Percentiles rank a stretch among this genome's conserved stretches.
phyloP scores from a whole-genome alignment of 2,888 invertebrate species.

The Drosophila rubida region DNA sequence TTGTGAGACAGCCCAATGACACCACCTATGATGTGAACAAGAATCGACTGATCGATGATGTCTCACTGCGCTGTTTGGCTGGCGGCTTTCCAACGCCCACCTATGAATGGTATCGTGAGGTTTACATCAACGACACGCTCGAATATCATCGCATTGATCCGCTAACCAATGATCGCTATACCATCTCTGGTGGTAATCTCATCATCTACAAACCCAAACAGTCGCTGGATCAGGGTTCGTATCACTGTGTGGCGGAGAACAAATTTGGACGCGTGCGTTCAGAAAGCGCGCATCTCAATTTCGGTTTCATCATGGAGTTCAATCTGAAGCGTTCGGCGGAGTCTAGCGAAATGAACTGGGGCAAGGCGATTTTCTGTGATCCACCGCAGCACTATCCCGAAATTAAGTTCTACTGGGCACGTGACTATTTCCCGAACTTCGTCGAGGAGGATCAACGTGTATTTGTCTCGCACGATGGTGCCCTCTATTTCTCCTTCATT shows the following conservation, averaged over 20 bases:
- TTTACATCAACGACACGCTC: conserved; percentile 92
- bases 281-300: conserved; percentile 93
- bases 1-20: conserved; percentile 93
- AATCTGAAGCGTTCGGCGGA: conserved; percentile 94
- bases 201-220: conserved; percentile 94
- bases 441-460: conserved; percentile 96
- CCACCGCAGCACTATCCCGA: conserved; percentile 96
- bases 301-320: conserved; percentile 96
- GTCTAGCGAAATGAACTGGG: conserved; percentile 96
- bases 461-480: conserved; percentile 97
- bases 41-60: conserved; percentile 89
- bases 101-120: conserved; percentile 96
- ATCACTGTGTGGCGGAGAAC: conserved; percentile 97
- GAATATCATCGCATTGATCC: conserved; percentile 92
- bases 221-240: conserved; percentile 92
- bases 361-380: conserved; percentile 96
- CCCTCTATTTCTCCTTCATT: conserved; percentile 96
- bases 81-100: conserved; percentile 95
- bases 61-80: conserved; percentile 92
- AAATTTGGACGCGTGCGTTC: conserved; percentile 95
- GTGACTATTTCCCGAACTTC: conserved; percentile 95
- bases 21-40: conserved; percentile 93
- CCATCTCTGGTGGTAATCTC: conserved; percentile 95
- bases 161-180: conserved; percentile 89
- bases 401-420: conserved; percentile 96